Evolutionary conservation across 2,797 vertebrate species (phyloP), one percentile per base, ranked within the genome.

Genomic region (Euphonia xanthogaster): DNA sequence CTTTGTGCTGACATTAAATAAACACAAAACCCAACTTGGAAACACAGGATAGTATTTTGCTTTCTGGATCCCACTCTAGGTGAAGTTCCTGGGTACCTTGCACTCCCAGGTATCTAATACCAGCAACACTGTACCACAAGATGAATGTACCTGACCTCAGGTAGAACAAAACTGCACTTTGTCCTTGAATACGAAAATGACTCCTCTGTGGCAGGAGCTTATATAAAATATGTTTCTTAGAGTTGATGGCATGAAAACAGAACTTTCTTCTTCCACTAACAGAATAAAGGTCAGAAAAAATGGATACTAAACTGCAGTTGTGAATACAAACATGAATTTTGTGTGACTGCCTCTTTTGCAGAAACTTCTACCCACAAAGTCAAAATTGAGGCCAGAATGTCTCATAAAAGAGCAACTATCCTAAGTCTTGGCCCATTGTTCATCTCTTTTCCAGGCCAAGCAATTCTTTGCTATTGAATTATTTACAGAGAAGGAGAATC

Each of bases 401-500:
- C 30, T 72, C 27, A 23, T 57, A 63, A 65, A 91, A 88, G 22
- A 63, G n/a, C 19, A 65, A 8, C 33, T 53, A 31, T 47, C 30
- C 67, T 27, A 65, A 72, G 35, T 61, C 55, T 83, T 88, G 75
- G 81, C 25, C 79, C 31, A 37, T 8, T 62, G 70, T 86, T 95
- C n/a, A 65, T 78, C 17, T 73, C 14, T 84, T 78, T 91, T 91
- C 47, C 79, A 94, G 76, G 86, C 61, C 75, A 81, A 89, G 61
- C 4, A 63, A 31, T 74, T 90, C 65, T 88, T 86, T 86, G 27
- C 60, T 88, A 23, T 40, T 93, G 35, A 93, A 91, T 95, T 91
- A 92, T 93, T 94, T 94, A 94, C 62, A 51, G 71, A 78, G 45
- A 60, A 77, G 27, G 20, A 76, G 45, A 91, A 86, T 90, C 8